A percentile compares a stretch with the other conserved stretches of the same genome.
These are phyloP conservation scores for Cheilosia grossa DNA, from an alignment of 2,888 invertebrate genomes.

Conservation along the genomic window DNA sequence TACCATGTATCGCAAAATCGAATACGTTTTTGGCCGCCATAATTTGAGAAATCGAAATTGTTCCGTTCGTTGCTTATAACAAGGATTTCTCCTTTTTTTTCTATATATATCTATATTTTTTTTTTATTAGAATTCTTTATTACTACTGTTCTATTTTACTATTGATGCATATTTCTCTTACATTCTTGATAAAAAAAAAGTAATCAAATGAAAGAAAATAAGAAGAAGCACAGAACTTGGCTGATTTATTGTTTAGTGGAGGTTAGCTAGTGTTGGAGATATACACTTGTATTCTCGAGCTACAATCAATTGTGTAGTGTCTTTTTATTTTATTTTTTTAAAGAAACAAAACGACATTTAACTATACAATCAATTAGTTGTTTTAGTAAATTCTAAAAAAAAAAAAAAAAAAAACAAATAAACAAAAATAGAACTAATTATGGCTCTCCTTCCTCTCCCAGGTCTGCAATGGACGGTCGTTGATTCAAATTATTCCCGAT, in stretches of 20 bases:
- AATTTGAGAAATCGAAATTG: constrained; percentile 20
- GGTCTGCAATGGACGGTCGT: constrained; percentile 94
- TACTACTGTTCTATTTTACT: constrained; percentile 56
- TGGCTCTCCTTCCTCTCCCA: constrained; percentile 86
- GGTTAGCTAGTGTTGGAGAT: constrained; percentile 33
- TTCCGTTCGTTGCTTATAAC: constrained; percentile 31
- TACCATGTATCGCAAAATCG: constrained; percentile 21
- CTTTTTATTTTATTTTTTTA: constrained; percentile 3
- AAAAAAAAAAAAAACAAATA: constrained; percentile 66
- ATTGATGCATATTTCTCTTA: constrained; percentile 60
- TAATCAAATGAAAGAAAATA: constrained; percentile 9
- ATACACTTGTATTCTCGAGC: constrained; percentile 37
- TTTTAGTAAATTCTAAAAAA: constrained; percentile 64
- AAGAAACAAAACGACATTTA: constrained; percentile 77
- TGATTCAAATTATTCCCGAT: constrained; percentile 91
- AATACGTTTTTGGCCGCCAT: constrained; percentile 15
- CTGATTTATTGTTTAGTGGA: constrained; percentile 40
- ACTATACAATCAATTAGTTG: constrained; percentile 57
- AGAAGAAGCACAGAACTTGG: constrained; percentile 11
- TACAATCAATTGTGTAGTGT: constrained; percentile 21
- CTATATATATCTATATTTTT: constrained; percentile 35
- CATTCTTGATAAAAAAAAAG: constrained; percentile 21
- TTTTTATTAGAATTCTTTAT: constrained; percentile 54
- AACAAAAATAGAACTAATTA: constrained; percentile 77
- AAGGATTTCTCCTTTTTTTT: constrained; percentile 36